Conservation (phyloP, 2,797 vertebrate species). For the Xenopus petersii region DNA sequence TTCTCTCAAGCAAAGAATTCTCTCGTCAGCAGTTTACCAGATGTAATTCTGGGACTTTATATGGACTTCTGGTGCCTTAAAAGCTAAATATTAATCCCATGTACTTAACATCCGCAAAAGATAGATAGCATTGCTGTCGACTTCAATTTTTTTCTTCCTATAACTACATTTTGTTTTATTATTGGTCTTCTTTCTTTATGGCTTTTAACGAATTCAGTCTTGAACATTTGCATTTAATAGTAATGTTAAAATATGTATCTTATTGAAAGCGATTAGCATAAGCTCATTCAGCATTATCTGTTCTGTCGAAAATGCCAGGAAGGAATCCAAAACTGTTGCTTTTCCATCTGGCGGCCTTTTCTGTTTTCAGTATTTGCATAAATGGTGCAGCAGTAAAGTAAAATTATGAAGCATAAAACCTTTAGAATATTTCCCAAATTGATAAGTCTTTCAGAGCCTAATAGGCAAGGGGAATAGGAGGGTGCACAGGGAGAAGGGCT, state of each 20-base stretch:
- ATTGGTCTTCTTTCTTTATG: constrained; percentile 49
- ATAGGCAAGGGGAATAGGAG: constrained; percentile 53
- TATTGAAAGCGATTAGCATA: constrained; percentile 60
- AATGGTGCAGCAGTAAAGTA: constrained; percentile 70
- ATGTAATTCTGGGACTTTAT: too few species aligned
- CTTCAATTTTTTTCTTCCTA: constrained; percentile 48
- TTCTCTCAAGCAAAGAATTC: too few species aligned
- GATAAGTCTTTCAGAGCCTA: constrained; percentile 60
- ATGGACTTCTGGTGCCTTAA: too few species aligned
- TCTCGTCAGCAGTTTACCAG: too few species aligned
- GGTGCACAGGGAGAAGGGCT: constrained; percentile 45
- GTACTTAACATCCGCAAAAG: too few species aligned
- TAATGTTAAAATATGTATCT: constrained; percentile 53
- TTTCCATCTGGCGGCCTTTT: constrained; percentile 70
- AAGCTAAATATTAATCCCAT: too few species aligned
- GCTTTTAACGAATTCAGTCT: constrained; percentile 54
- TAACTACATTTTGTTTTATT: constrained; percentile 10
- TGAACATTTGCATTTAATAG: constrained; percentile 68
- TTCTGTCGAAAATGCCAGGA: constrained; percentile 64
- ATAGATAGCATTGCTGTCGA: too few species aligned
- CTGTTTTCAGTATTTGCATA: constrained; percentile 66
- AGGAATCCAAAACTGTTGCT: constrained; percentile 63
- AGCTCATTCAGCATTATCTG: constrained; percentile 62
- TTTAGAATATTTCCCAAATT: constrained; percentile 65
- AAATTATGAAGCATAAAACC: constrained; percentile 67